Evolutionary conservation across 2,888 invertebrate species (phyloP), one percentile per base, ranked within the genome.

Genomic region (Atrina japonica): DNA sequence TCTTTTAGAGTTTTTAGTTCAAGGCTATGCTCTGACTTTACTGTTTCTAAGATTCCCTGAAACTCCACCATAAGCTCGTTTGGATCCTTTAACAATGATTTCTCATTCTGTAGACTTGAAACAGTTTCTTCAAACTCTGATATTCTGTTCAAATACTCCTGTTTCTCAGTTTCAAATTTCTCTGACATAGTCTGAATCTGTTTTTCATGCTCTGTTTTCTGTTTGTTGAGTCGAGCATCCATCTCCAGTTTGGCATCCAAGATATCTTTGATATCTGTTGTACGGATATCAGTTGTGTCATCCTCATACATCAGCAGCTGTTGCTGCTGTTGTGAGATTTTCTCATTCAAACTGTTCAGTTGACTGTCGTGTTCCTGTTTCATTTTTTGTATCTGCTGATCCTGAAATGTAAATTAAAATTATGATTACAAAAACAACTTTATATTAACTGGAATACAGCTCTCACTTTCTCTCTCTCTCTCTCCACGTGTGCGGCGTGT

Each of bases 61-160:
- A 64, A 64, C 25, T 64, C 40, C 9, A 9, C 25, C 53, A 53
- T 53, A 29, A 64, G 27, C 14, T 52, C 52, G 9, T 18, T 25
- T 25, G 64, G 64, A 41, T 64, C 53, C 53, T 64, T 64, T 18
- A 64, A 25, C 35, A 18, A 27, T 40, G 40, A 25, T 41, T 25
- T 52, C 61, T 61, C 47, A 52, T 16, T 30, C 64, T 63, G 53
- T 67, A 53, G 27, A 43, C n/a, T 35, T 49, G 27, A 9, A 49
- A 56, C 27, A 21, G 23, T 41, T 25, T 58, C 58, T 40, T 25
- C 14, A 30, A 25, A 27, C 18, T 58, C 58, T 14, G 21, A 47
- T 23, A 30, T 18, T 23, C 53, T 47, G 27, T 18, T 58, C 14
- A 55, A 61, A 49, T 35, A 21, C 9, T 56, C 29, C 23, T 16